A percentile compares a stretch with the other conserved stretches of the same genome.
These are phyloP conservation scores for Macroramphosus scolopax DNA, from an alignment of 2,797 vertebrate species.

Conservation along the genomic window DNA sequence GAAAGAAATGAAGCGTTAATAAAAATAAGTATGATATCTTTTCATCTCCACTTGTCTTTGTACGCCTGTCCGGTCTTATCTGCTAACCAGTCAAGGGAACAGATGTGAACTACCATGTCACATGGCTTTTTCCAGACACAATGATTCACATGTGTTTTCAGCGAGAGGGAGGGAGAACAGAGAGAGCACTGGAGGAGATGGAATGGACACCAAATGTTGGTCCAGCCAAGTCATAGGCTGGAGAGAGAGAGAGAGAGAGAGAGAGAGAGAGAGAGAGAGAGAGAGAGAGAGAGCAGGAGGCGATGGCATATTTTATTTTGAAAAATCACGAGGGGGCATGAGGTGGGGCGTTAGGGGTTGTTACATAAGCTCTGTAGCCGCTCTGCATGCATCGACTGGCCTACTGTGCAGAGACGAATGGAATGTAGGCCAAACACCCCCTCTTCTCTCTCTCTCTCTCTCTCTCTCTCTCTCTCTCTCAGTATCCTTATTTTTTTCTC, in stretches of 20 bases:
- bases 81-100: slow-evolving; percentile 43
- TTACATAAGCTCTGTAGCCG: slow-evolving; percentile 73
- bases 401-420: slow-evolving; percentile 66
- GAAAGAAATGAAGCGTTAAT: slow-evolving; percentile 11
- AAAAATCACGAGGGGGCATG: slow-evolving; percentile 53
- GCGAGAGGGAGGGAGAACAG: slow-evolving; percentile 6
- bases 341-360: slow-evolving; percentile 29
- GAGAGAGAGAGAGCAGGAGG: slow-evolving; percentile 19
- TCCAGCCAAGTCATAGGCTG: slow-evolving; percentile 32
- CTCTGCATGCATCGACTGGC: slow-evolving; percentile 64
- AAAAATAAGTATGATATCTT: not conserved
- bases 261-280: slow-evolving; percentile 10
- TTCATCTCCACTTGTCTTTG: slow-evolving; percentile 5
- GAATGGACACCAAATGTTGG: slow-evolving; percentile 32
- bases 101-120: slow-evolving; percentile 58
- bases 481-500: slow-evolving; percentile 49
- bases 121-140: slow-evolving; percentile 41
- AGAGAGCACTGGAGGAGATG: slow-evolving; percentile 2
- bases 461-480: slow-evolving; percentile 33
- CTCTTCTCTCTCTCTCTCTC: slow-evolving; percentile 13
- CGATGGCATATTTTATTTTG: slow-evolving; percentile 54
- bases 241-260: slow-evolving; percentile 17
- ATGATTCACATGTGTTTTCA: slow-evolving; percentile 40
- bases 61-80: slow-evolving; percentile 22
- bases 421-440: slow-evolving; percentile 71